Evolutionary conservation across 2,888 invertebrate genomes (phyloP).

Genomic region (Tetramorium bicarinatum): DNA sequence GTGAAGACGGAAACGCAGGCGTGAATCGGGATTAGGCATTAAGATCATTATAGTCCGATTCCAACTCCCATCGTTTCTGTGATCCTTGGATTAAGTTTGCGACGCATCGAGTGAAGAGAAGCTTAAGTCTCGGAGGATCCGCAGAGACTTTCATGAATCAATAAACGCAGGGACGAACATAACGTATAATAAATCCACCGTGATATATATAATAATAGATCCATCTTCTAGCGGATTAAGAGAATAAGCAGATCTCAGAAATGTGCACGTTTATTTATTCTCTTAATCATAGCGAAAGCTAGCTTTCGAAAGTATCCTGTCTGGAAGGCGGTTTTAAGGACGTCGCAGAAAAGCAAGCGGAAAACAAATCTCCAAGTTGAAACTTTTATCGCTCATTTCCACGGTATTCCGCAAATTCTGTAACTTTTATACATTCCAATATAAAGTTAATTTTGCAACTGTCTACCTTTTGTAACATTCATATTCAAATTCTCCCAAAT

Average conservation of each 20-base stretch:
- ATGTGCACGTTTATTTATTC: slow-evolving; percentile 13
- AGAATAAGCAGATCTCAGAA: slow-evolving; percentile 7
- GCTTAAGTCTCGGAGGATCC: slow-evolving; percentile 33
- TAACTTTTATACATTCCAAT: background rate
- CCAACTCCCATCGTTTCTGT: slow-evolving; percentile 59
- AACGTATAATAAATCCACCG: slow-evolving; percentile 28
- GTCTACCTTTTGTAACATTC: background rate
- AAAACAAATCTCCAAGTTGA: background rate
- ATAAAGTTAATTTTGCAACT: slow-evolving; percentile 8
- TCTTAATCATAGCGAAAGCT: slow-evolving; percentile 5
- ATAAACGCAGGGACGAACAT: slow-evolving; percentile 11
- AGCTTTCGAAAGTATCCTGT: background rate
- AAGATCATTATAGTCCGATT: slow-evolving; percentile 69
- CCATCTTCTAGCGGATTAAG: background rate
- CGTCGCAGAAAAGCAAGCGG: background rate
- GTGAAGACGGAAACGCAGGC: slow-evolving; percentile 56
- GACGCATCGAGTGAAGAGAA: slow-evolving; percentile 21
- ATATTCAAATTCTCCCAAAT: background rate
- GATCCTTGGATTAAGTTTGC: slow-evolving; percentile 73
- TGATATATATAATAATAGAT: slow-evolving; percentile 14
- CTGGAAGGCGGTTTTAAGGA: background rate
- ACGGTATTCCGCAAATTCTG: background rate
- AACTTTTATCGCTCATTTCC: slow-evolving; percentile 11
- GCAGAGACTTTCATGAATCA: slow-evolving; percentile 43
- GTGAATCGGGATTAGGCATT: slow-evolving; percentile 74